Evolutionary conservation across 2,113 vertebrate genomes (phyloP), one percentile per base, ranked within the genome.

Genomic region (Cyanoderma ruficeps): DNA sequence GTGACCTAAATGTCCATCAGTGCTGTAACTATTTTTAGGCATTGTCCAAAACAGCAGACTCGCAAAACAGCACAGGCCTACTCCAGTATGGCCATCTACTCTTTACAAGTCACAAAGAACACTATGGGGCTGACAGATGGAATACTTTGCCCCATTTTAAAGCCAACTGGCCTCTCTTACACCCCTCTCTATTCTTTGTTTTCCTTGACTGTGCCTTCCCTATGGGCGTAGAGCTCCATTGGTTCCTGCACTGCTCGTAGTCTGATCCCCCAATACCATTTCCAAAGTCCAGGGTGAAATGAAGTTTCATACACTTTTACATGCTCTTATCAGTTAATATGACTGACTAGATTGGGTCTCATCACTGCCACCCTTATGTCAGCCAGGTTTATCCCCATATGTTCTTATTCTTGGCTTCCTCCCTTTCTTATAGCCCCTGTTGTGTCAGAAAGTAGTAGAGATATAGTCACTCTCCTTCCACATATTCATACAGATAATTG

Each of bases 171-270:
- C 21, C 9, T 41, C 18, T 13, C 25, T 77, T 59, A 37, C 4
- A 37, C 24, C 13, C 13, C 18, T 74, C 24, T 59, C 20, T 44
- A 7, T 53, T 22, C 15, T 17, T 53, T 69, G 31, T 52, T 85
- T 6, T 30, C 18, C 28, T 37, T 7, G 3, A 27, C 33, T 65
- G 12, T n/a, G 18, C 15, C 46, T 71, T 60, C 2, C 30, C 56
- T n/a, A 59, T 7, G 2, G 47, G 22, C 28, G 5, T 72, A 25
- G 21, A 60, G 21, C 55, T 56, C 47, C 13, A 22, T 4, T 6
- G 25, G 14, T 50, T 53, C 22, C n/a, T 41, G 18, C 33, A 23
- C 35, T 4, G 2, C 47, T 61, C 0, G 0, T 15, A n/a, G 27
- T 49, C 60, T 0, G 0, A 5, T 50, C 2, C 50, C 12, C 39